These are phyloP conservation scores for Tipula confusa DNA, from an alignment of 2,888 invertebrate genomes.

Conservation along the genomic window DNA sequence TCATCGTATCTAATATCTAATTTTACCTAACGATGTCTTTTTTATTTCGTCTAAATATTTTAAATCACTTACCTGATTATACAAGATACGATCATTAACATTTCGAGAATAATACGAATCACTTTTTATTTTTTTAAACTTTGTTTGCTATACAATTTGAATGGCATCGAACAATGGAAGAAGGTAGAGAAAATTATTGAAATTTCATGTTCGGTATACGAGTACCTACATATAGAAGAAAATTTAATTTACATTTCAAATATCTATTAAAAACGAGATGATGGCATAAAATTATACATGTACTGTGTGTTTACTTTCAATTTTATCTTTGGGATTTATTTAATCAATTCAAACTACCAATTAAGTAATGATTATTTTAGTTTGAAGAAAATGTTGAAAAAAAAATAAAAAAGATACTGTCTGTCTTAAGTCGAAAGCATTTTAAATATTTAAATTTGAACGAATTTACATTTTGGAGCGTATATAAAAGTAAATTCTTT, in stretches of 20 bases:
- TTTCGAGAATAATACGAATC: background rate
- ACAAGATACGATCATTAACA: background rate
- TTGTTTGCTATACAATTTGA: background rate
- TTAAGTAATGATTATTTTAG: background rate
- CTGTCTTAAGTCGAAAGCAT: no score
- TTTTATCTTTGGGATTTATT: background rate
- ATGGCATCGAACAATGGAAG: background rate
- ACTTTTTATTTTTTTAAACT: background rate
- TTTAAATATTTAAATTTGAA: no score
- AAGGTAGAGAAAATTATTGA: background rate
- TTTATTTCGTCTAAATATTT: no score
- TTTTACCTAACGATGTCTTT: background rate
- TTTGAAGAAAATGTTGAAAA: background rate
- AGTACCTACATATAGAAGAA: background rate
- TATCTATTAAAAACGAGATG: background rate
- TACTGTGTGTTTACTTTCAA: background rate
- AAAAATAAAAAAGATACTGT: no score
- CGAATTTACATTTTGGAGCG: no score
- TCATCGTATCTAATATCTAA: background rate
- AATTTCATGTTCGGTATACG: background rate
- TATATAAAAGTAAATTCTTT: no score
- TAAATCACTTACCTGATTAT: slow-evolving; percentile 3
- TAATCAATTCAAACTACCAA: background rate
- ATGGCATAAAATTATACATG: background rate
- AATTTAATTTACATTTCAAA: background rate